Evolutionary conservation across 2,888 invertebrate species (phyloP).

Genomic region (Oxyscelio sp.): DNA sequence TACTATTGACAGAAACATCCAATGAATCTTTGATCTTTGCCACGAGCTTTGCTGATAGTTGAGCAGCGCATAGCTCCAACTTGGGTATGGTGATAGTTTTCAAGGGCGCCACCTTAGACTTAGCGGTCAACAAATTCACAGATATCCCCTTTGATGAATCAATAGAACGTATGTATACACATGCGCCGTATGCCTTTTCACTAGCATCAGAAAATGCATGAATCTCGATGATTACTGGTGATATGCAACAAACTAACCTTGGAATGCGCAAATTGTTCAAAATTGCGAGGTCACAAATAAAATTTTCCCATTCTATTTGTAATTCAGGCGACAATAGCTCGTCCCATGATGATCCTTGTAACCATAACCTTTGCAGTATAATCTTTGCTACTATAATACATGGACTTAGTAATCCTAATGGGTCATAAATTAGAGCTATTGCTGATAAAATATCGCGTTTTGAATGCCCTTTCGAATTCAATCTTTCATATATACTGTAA

Average conservation of each 20-base stretch:
- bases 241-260: not conserved
- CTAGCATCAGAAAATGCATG: slow-evolving; percentile 30
- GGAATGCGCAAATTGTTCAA: slow-evolving; percentile 63
- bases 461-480: not conserved
- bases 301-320: slow-evolving; percentile 46
- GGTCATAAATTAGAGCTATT: slow-evolving; percentile 77
- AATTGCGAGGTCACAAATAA: slow-evolving; percentile 32
- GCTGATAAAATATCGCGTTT: slow-evolving; percentile 44
- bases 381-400: slow-evolving; percentile 76
- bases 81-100: slow-evolving; percentile 18
- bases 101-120: slow-evolving; percentile 46
- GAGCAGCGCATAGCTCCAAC: slow-evolving; percentile 26
- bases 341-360: slow-evolving; percentile 19
- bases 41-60: slow-evolving; percentile 3
- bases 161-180: slow-evolving; percentile 15
- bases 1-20: slow-evolving; percentile 10
- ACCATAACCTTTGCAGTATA: slow-evolving; percentile 46
- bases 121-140: slow-evolving; percentile 17
- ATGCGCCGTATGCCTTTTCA: slow-evolving; percentile 19
- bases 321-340: slow-evolving; percentile 25
- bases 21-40: slow-evolving; percentile 31
- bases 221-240: slow-evolving; percentile 2
- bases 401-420: slow-evolving; percentile 76
- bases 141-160: not conserved
- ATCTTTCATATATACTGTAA: not conserved